phyloP scores from a whole-genome alignment of 64 coral and sea anemone species.

The Pachyseris speciosa region DNA sequence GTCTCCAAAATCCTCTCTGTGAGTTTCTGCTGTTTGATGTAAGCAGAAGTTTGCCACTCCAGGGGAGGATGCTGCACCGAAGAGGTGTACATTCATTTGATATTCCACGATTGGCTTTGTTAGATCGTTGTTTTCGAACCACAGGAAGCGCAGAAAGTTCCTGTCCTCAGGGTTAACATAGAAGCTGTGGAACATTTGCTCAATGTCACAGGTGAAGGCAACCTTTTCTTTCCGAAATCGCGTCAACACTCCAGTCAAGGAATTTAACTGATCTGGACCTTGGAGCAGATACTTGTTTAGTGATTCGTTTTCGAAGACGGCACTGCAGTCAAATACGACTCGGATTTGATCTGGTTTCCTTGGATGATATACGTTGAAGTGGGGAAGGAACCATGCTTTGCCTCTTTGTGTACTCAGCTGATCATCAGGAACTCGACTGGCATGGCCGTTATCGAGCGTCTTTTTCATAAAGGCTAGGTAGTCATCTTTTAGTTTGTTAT shows the following conservation, averaged over 20 bases:
- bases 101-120: conserved; percentile 2
- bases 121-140: conserved; percentile 37
- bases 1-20: conserved; percentile 32
- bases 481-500: neutral
- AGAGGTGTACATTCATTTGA: conserved; percentile 29
- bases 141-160: conserved; percentile 35
- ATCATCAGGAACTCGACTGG: conserved; percentile 1
- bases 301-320: conserved; percentile 44
- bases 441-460: conserved; percentile 37
- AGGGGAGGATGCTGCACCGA: conserved; percentile 1
- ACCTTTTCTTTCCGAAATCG: conserved; percentile 50
- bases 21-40: conserved; percentile 47
- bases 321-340: conserved; percentile 44
- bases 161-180: conserved; percentile 39
- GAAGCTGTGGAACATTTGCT: conserved; percentile 65
- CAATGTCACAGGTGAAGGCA: conserved; percentile 39
- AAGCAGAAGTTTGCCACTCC: conserved; percentile 51
- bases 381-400: conserved; percentile 59
- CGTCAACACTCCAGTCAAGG: conserved; percentile 24
- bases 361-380: conserved; percentile 43
- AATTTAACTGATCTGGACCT: conserved; percentile 44
- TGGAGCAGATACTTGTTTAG: conserved; percentile 44
- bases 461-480: conserved; percentile 61
- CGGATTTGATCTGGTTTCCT: conserved; percentile 42
- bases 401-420: neutral